Evolutionary conservation across 2,888 invertebrate species (phyloP).

Genomic region (Mystacides longicornis): DNA sequence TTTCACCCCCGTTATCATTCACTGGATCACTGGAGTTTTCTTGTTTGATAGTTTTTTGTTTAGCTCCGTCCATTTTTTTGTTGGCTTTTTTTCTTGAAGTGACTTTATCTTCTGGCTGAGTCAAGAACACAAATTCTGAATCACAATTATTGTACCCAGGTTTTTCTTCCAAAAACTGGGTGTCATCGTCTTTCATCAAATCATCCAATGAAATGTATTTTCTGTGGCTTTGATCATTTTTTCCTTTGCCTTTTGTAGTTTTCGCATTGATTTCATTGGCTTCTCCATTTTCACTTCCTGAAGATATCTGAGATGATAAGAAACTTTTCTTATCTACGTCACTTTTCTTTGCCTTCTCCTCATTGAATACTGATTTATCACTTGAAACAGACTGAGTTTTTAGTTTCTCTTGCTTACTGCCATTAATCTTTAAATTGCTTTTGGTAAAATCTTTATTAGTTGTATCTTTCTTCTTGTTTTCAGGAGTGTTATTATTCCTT

Average conservation of each 20-base stretch:
- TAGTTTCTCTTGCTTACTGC: conserved; percentile 17
- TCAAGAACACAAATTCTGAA: conserved; percentile 43
- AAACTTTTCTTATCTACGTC: conserved; percentile 16
- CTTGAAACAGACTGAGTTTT: background rate
- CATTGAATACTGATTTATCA: conserved; percentile 11
- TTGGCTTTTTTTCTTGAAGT: conserved; percentile 39
- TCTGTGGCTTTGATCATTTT: conserved; percentile 40
- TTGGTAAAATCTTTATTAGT: conserved; percentile 27
- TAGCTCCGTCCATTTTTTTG: conserved; percentile 34
- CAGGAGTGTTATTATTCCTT: conserved; percentile 43
- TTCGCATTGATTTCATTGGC: conserved; percentile 34
- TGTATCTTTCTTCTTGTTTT: conserved; percentile 38
- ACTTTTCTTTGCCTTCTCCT: conserved; percentile 18
- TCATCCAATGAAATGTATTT: conserved; percentile 58
- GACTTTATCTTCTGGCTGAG: conserved; percentile 40
- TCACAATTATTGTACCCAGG: conserved; percentile 28
- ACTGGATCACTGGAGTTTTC: conserved; percentile 36
- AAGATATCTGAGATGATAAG: conserved; percentile 31
- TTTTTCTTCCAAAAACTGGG: conserved; percentile 30
- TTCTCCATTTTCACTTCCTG: conserved; percentile 47
- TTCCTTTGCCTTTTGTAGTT: conserved; percentile 40
- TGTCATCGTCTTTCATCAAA: conserved; percentile 34
- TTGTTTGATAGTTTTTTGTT: conserved; percentile 29
- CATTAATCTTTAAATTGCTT: conserved; percentile 21
- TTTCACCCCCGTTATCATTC: conserved; percentile 29